A percentile compares a stretch with the other conserved stretches of the same genome.
Conservation (phyloP, 2,888 invertebrate species). For the Sinohyriopsis cumingii region DNA sequence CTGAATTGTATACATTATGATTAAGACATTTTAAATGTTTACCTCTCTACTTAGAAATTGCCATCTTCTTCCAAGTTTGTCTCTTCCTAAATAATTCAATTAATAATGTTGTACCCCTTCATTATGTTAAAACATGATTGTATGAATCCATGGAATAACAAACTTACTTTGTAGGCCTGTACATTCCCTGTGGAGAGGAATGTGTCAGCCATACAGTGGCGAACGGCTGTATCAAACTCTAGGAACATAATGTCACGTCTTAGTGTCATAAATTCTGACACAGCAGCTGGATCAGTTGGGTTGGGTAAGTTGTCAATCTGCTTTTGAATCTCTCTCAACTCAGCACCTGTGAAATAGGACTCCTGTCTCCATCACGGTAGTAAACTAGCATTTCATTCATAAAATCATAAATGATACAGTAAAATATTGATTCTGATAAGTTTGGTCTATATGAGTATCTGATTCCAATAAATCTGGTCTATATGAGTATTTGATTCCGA, state of each 20-base stretch:
- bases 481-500: too few relatives aligned
- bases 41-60: too few relatives aligned
- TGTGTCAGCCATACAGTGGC: constrained; percentile 68
- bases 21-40: too few relatives aligned
- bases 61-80: too few relatives aligned
- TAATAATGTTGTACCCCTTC: too few relatives aligned
- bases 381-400: too few relatives aligned
- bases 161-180: constrained; percentile 63
- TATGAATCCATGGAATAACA: neutral
- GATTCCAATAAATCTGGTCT: too few relatives aligned
- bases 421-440: too few relatives aligned
- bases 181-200: constrained; percentile 69
- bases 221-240: constrained; percentile 69
- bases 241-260: constrained; percentile 70
- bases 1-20: too few relatives aligned
- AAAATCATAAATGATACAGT: too few relatives aligned
- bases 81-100: too few relatives aligned
- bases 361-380: neutral
- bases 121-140: neutral
- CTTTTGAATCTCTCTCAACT: constrained; percentile 69
- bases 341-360: constrained; percentile 57
- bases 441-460: too few relatives aligned
- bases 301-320: constrained; percentile 65
- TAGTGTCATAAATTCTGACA: constrained; percentile 62
- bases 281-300: constrained; percentile 57